These are phyloP conservation scores for Andricus curvator DNA, from an alignment of 2,888 invertebrate species.

Conservation along the genomic window DNA sequence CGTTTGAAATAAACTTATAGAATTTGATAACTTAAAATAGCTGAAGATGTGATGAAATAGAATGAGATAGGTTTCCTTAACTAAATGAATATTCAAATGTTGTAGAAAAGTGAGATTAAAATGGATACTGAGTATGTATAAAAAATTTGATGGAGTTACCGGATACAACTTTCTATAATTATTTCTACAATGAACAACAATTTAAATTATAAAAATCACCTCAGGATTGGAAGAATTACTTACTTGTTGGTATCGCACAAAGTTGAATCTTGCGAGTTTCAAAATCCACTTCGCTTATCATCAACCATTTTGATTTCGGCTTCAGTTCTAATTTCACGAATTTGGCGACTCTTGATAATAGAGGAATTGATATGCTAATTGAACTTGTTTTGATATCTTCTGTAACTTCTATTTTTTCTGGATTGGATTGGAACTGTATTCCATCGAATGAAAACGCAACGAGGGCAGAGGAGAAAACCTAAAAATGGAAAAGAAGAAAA, in stretches of 20 bases:
- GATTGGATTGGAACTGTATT: slow-evolving; percentile 85
- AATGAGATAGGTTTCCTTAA: no score
- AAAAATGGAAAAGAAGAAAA: slow-evolving; percentile 60
- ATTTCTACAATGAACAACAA: background rate
- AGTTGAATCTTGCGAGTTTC: slow-evolving; percentile 82
- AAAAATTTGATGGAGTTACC: no score
- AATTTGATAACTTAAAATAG: no score
- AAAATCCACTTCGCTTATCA: slow-evolving; percentile 93
- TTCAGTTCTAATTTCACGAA: slow-evolving; percentile 87
- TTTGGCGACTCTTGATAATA: slow-evolving; percentile 87
- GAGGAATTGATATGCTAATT: slow-evolving; percentile 85
- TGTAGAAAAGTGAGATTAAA: no score
- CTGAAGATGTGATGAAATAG: no score
- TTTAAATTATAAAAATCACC: background rate
- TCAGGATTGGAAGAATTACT: background rate
- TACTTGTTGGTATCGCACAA: slow-evolving; percentile 30
- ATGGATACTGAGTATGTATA: no score
- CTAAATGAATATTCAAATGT: no score
- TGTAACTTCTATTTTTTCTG: slow-evolving; percentile 83
- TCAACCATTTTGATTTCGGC: slow-evolving; percentile 91
- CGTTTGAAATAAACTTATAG: no score
- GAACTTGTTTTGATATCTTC: slow-evolving; percentile 79
- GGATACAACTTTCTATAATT: no score
- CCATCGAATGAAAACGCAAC: slow-evolving; percentile 91
- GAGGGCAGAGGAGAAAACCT: slow-evolving; percentile 88